Evolutionary conservation across 2,888 invertebrate genomes (phyloP).

Genomic region (Nemoura dubitans): DNA sequence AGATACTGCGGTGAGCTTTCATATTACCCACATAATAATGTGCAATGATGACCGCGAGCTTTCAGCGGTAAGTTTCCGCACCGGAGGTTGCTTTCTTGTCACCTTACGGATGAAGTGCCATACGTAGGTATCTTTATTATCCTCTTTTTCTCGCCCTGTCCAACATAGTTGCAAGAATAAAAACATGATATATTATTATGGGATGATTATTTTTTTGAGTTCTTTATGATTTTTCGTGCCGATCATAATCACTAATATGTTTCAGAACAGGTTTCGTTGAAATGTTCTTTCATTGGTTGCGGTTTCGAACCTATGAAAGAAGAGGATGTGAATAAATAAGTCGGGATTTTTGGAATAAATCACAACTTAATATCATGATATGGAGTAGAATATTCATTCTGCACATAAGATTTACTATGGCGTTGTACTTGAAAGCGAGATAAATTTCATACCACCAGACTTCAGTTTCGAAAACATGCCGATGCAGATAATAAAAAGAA

Average conservation of each 20-base stretch:
- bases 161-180: neutral
- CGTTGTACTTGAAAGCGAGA: neutral
- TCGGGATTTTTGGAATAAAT: neutral
- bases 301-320: neutral
- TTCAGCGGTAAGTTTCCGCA: neutral
- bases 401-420: neutral
- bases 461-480: neutral
- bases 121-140: neutral
- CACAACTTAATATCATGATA: neutral
- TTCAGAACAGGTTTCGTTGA: neutral
- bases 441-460: neutral
- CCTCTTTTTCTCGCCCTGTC: neutral
- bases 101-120: neutral
- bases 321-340: neutral
- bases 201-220: neutral
- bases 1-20: too few species aligned
- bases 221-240: neutral
- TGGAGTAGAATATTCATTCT: conserved; percentile 3
- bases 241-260: conserved; percentile 7
- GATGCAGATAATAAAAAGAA: neutral
- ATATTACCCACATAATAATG: too few species aligned
- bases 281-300: neutral
- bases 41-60: too few species aligned
- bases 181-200: conserved; percentile 9
- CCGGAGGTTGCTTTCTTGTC: neutral